A percentile compares a stretch with the other conserved stretches of the same genome.
Conservation (phyloP, 2,797 vertebrate species). For the Phrynocephalus vlangalii region DNA sequence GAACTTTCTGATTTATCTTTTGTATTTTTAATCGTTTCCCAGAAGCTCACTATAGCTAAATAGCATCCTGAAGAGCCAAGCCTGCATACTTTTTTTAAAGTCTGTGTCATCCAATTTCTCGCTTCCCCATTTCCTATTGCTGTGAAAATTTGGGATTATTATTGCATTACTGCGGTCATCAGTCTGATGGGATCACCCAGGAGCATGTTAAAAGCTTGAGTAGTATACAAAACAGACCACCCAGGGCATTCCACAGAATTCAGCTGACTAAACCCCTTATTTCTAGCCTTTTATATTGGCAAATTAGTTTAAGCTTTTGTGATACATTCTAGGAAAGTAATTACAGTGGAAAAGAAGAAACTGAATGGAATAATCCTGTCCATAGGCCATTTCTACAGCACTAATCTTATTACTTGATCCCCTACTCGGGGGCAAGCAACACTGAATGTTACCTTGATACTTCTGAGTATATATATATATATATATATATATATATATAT, state of each 20-base stretch:
- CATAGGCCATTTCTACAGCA: neutral
- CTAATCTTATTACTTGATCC: neutral
- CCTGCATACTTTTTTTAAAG: neutral
- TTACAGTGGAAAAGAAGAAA: constrained; percentile 8
- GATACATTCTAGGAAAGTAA: constrained; percentile 23
- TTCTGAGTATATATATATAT: neutral
- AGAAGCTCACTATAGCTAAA: neutral
- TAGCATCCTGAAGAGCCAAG: neutral
- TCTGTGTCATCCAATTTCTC: neutral
- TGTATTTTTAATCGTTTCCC: neutral
- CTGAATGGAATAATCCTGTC: constrained; percentile 8
- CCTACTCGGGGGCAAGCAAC: neutral
- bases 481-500: no score
- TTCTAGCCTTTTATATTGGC: neutral
- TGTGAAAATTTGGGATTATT: neutral
- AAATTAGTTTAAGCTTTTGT: neutral
- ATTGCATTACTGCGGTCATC: neutral
- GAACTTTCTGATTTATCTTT: neutral
- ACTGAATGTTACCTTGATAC: neutral
- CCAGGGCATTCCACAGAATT: neutral
- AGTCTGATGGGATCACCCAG: neutral
- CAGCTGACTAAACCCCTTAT: neutral
- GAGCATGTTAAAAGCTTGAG: neutral
- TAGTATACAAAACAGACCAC: neutral
- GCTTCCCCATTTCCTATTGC: neutral